Percentiles rank a stretch among this genome's conserved stretches.
Evolutionary conservation across 2,797 vertebrate genomes (phyloP).

Genomic region (Microctenopoma lineatum): DNA sequence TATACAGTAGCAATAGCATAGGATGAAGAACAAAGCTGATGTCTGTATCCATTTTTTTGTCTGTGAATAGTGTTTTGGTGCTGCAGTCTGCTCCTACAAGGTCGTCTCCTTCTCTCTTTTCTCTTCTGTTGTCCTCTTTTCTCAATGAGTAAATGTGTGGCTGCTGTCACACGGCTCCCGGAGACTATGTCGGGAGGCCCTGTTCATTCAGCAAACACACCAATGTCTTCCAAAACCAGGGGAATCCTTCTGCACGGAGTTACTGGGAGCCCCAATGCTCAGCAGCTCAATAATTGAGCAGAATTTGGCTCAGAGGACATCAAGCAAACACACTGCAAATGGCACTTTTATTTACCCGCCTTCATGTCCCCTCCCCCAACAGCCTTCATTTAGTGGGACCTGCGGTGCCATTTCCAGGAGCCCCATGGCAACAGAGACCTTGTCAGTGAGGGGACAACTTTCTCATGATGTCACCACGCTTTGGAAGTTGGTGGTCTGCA

Average conservation of each 20-base stretch:
- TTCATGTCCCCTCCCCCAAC: constrained; percentile 56
- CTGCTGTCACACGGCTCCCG: constrained; percentile 69
- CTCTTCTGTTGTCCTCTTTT: constrained; percentile 49
- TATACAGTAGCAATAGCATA: constrained; percentile 38
- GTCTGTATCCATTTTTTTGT: constrained; percentile 46
- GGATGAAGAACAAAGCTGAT: constrained; percentile 20
- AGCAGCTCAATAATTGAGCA: constrained; percentile 63
- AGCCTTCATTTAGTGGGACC: constrained; percentile 75
- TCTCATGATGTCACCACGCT: constrained; percentile 84
- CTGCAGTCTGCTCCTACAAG: constrained; percentile 50
- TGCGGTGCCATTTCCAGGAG: constrained; percentile 70
- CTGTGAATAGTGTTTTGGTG: constrained; percentile 57
- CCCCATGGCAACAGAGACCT: constrained; percentile 81
- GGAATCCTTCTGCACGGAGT: constrained; percentile 36
- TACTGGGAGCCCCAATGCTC: constrained; percentile 39
- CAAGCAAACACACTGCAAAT: constrained; percentile 81
- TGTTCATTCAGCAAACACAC: constrained; percentile 67
- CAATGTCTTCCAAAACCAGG: constrained; percentile 48
- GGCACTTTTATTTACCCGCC: constrained; percentile 80
- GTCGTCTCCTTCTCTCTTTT: constrained; percentile 60
- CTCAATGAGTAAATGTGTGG: constrained; percentile 64
- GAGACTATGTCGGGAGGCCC: constrained; percentile 49
- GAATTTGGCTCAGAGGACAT: constrained; percentile 66
- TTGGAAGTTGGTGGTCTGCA: constrained; percentile 37
- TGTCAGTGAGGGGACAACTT: constrained; percentile 77